These are phyloP conservation scores for Gorsachius magnificus DNA, from an alignment of 2,797 vertebrate genomes.

Conservation along the genomic window DNA sequence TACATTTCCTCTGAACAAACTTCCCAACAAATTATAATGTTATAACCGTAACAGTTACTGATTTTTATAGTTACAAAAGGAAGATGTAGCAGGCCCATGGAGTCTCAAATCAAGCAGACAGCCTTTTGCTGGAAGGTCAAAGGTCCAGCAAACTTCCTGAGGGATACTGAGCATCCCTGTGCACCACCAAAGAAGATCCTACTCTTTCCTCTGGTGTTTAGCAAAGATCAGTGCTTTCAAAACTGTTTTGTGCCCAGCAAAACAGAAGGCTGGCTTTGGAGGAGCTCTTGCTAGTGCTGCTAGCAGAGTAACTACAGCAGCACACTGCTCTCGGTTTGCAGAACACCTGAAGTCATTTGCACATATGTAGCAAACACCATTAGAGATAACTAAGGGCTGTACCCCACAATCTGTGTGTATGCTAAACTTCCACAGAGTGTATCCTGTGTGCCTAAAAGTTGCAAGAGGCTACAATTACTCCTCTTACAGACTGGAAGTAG, in stretches of 20 bases:
- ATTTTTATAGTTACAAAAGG: background rate
- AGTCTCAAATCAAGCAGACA: background rate
- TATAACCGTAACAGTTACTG: background rate
- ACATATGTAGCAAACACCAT: accelerated
- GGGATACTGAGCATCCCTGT: background rate
- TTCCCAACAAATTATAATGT: background rate
- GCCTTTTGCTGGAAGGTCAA: background rate
- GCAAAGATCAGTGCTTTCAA: background rate
- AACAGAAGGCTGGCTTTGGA: background rate
- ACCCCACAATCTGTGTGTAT: background rate
- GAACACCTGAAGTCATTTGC: background rate
- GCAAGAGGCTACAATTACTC: background rate
- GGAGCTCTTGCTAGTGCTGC: background rate
- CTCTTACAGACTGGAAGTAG: background rate
- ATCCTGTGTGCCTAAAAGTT: background rate
- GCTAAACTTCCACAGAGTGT: background rate
- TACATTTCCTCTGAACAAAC: background rate
- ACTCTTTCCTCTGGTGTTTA: background rate
- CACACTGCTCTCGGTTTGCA: background rate
- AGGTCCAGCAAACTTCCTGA: background rate
- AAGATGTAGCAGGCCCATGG: background rate
- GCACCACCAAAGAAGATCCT: background rate
- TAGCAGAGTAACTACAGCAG: background rate
- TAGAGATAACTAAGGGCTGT: background rate
- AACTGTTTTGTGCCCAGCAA: background rate